Conservation (phyloP, 1,140 invertebrate genomes). For the Ptiloglossa arizonensis region DNA sequence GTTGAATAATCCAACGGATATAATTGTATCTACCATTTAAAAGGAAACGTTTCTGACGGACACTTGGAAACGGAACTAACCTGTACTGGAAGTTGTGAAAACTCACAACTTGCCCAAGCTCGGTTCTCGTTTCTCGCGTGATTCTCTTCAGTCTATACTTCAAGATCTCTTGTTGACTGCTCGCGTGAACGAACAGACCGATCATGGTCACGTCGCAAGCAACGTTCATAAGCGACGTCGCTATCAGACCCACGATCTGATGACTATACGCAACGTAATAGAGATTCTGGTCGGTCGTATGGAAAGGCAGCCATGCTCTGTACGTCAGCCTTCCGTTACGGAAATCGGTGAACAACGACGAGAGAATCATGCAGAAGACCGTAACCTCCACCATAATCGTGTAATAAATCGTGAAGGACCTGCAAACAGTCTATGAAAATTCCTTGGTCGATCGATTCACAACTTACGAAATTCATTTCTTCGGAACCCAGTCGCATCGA, state of each 20-base stretch:
- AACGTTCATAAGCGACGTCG: constrained; percentile 49
- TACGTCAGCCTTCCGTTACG: constrained; percentile 40
- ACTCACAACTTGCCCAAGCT: constrained; percentile 36
- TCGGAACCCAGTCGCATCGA: too few relatives aligned
- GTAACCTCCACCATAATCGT: constrained; percentile 43
- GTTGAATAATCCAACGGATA: too few relatives aligned
- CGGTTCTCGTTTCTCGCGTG: not conserved
- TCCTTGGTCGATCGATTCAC: too few relatives aligned
- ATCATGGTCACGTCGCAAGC: constrained; percentile 59
- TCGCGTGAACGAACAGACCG: constrained; percentile 55
- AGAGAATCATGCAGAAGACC: constrained; percentile 41
- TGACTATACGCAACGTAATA: constrained; percentile 61
- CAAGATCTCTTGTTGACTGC: constrained; percentile 58
- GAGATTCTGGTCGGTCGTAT: constrained; percentile 5
- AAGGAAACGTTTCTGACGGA: too few relatives aligned
- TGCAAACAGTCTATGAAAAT: not conserved
- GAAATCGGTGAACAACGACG: constrained; percentile 53
- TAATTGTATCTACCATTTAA: too few relatives aligned
- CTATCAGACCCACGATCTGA: constrained; percentile 52
- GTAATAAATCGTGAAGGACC: constrained; percentile 35
- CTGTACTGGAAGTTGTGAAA: constrained; percentile 63
- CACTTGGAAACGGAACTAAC: constrained; percentile 58
- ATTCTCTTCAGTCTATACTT: constrained; percentile 50
- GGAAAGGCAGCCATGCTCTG: constrained; percentile 65
- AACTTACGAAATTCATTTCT: too few relatives aligned